Evolutionary conservation across 2,888 invertebrate genomes (phyloP).

Genomic region (Tricholauxania praeusta): DNA sequence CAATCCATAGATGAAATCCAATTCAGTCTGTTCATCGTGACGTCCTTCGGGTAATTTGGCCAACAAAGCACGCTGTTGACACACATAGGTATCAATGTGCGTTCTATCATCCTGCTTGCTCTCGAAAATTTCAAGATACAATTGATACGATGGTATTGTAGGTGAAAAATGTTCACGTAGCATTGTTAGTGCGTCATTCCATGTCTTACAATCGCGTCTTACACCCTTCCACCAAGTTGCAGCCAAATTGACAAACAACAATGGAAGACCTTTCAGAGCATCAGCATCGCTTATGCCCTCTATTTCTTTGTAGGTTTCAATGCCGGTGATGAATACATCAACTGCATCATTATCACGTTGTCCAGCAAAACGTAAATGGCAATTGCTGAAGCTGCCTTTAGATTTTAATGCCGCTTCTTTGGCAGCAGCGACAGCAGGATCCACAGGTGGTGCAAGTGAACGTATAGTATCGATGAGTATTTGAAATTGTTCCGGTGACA

Average conservation of each 20-base stretch:
- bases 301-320: conserved; percentile 62
- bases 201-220: conserved; percentile 59
- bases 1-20: conserved; percentile 59
- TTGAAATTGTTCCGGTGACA: conserved; percentile 61
- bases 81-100: conserved; percentile 59
- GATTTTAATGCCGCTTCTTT: conserved; percentile 47
- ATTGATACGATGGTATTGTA: conserved; percentile 61
- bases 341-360: conserved; percentile 64
- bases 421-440: conserved; percentile 34
- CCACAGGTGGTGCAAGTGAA: conserved; percentile 20
- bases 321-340: conserved; percentile 61
- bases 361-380: conserved; percentile 57
- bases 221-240: conserved; percentile 64
- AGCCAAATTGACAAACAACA: conserved; percentile 58
- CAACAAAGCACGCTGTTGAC: conserved; percentile 61
- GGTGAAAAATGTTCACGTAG: conserved; percentile 63
- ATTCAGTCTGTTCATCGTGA: conserved; percentile 61
- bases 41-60: conserved; percentile 62
- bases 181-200: conserved; percentile 56
- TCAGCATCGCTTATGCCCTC: conserved; percentile 62
- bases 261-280: conserved; percentile 59
- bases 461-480: conserved; percentile 58
- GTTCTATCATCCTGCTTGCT: conserved; percentile 49
- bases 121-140: conserved; percentile 62
- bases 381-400: conserved; percentile 63